These are phyloP conservation scores for Callinectes sapidus DNA, from an alignment of 2,888 invertebrate species.

Conservation along the genomic window DNA sequence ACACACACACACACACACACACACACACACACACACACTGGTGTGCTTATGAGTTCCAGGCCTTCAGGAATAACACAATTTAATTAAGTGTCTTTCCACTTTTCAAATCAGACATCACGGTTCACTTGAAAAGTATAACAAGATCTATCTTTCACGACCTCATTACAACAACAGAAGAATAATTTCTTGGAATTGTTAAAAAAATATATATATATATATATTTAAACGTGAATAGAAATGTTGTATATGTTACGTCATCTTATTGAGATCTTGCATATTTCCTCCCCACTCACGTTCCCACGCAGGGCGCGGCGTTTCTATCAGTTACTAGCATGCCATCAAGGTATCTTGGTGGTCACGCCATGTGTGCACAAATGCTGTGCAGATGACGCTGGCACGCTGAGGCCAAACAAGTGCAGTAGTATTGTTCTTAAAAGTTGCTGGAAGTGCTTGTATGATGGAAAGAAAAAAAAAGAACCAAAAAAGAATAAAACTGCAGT, in stretches of 20 bases:
- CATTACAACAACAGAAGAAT: too few relatives aligned
- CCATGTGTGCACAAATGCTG: background rate
- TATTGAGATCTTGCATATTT: background rate
- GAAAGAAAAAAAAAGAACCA: background rate
- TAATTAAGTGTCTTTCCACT: too few relatives aligned
- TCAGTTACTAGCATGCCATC: background rate
- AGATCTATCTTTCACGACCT: too few relatives aligned
- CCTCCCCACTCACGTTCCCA: background rate
- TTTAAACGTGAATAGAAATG: background rate
- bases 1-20: too few relatives aligned
- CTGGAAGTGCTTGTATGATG: background rate
- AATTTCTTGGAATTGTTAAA: too few relatives aligned
- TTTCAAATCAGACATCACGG: too few relatives aligned
- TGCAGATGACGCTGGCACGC: background rate
- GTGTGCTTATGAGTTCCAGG: too few relatives aligned
- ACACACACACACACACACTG: too few relatives aligned
- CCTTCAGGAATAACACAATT: too few relatives aligned
- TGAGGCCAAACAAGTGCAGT: background rate
- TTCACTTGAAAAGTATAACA: too few relatives aligned
- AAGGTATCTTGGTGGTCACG: background rate
- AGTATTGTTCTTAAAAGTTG: background rate
- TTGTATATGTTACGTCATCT: background rate
- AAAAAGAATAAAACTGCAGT: background rate
- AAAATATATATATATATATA: too few relatives aligned
- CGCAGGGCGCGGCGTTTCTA: background rate